Evolutionary conservation across 1,140 invertebrate species (phyloP), one percentile per base, ranked within the genome.

Genomic region (Leptestheria dahalacensis): DNA sequence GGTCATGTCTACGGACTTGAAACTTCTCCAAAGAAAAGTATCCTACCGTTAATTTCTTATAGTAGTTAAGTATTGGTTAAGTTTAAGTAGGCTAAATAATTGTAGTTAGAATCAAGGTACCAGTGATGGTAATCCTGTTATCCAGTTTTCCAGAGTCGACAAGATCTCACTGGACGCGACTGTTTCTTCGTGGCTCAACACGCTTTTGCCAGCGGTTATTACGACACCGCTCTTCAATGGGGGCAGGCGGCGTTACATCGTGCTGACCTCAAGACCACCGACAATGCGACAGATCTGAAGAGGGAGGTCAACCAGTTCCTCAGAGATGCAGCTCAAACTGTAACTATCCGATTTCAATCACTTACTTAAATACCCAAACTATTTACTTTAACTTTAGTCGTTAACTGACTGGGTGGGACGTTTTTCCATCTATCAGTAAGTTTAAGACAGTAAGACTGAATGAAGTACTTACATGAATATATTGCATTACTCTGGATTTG

Each of bases 101-200:
- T 56, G 2, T 28, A 11, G 24, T 56, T 29, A n/a, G n/a, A n/a
- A n/a, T n/a, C n/a, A n/a, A n/a, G n/a, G 6, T 41, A 41, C 33
- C 6, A 41, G 33, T 15, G 15, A 1, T 23, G 23, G n/a, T 47
- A 12, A 28, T 23, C 50, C 15, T 15, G 23, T 23, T 15, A 20
- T 52, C 24, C 47, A 59, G 57, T 59, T 10, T 61, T 60, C 23
- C 25, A 60, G 15, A 60, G 57, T 47, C 26, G 28, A n/a, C 49
- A 62, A 33, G 49, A 52, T 2, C 29, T 60, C 6, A 48, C 29
- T 25, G 70, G 71, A 6, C 66, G 69, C 1, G 73, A 74, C 61
- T 71, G 71, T 57, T 58, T 74, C 15, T 74, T 69, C 62, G 63
- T 74, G 11, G 73, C 71, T 0, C 72, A 71, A 55, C 67, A 72